A percentile compares a stretch with the other conserved stretches of the same genome.
These are phyloP conservation scores for Galerucella pusilla DNA, from an alignment of 2,888 invertebrate species.

Conservation along the genomic window DNA sequence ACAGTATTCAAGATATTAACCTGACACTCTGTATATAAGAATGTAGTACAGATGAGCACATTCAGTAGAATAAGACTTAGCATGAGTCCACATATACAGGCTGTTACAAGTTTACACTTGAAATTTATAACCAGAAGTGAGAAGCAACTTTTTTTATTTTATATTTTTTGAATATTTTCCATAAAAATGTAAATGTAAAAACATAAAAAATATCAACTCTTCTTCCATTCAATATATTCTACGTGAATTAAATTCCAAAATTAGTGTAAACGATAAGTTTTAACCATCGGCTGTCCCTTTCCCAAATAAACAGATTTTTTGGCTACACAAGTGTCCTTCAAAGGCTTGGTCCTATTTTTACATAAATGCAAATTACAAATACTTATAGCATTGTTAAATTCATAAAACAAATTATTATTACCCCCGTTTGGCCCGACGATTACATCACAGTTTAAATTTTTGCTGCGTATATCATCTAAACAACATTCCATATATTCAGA, in stretches of 20 bases:
- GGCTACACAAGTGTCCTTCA: slow-evolving; percentile 73
- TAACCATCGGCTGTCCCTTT: slow-evolving; percentile 54
- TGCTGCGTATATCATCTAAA: slow-evolving; percentile 70
- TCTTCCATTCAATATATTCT: neutral
- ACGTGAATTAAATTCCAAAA: neutral
- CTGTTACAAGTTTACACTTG: too few relatives aligned
- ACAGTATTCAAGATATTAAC: too few relatives aligned
- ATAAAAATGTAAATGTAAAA: too few relatives aligned
- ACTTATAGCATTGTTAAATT: slow-evolving; percentile 72
- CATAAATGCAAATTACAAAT: slow-evolving; percentile 72
- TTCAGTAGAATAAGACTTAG: too few relatives aligned
- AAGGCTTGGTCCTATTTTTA: slow-evolving; percentile 64
- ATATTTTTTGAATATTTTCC: too few relatives aligned
- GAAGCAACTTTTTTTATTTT: too few relatives aligned
- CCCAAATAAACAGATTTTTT: slow-evolving; percentile 58
- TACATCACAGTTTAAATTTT: slow-evolving; percentile 74
- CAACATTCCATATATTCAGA: slow-evolving; percentile 81
- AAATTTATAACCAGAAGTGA: too few relatives aligned
- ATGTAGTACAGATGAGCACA: too few relatives aligned
- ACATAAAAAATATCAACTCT: too few relatives aligned
- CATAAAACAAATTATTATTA: slow-evolving; percentile 74
- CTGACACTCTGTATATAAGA: too few relatives aligned
- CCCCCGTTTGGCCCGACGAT: slow-evolving; percentile 83
- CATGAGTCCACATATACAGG: too few relatives aligned
- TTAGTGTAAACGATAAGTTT: slow-evolving; percentile 52